Evolutionary conservation across 1,140 invertebrate genomes (phyloP).

Genomic region (Octopus sinensis): DNA sequence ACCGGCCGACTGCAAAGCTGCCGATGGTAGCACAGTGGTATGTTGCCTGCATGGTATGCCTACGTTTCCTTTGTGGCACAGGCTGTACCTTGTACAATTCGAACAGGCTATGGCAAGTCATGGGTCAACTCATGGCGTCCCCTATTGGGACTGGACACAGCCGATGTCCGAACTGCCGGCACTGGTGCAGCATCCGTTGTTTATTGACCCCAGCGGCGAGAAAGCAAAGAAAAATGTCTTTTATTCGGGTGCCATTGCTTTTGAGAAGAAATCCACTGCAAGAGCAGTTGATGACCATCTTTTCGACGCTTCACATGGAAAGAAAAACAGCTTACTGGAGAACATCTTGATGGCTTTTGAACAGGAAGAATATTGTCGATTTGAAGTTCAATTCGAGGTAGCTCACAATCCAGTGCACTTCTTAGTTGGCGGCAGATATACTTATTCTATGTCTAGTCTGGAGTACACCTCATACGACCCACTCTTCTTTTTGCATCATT

Average conservation of each 20-base stretch:
- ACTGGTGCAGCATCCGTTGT: slow-evolving; percentile 16
- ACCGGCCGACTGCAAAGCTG: slow-evolving; percentile 25
- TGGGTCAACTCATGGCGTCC: slow-evolving; percentile 6
- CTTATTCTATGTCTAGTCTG: slow-evolving; percentile 29
- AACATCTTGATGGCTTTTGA: slow-evolving; percentile 29
- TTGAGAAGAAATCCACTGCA: slow-evolving; percentile 22
- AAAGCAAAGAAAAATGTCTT: slow-evolving; percentile 24
- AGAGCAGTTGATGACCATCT: slow-evolving; percentile 29
- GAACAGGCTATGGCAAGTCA: slow-evolving; percentile 16
- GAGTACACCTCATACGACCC: slow-evolving; percentile 35
- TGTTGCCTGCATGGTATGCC: slow-evolving; percentile 32
- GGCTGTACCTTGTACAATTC: slow-evolving; percentile 27
- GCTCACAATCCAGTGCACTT: slow-evolving; percentile 35
- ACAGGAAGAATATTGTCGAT: slow-evolving; percentile 33
- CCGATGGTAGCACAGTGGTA: slow-evolving; percentile 13
- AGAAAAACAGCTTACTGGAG: slow-evolving; percentile 22
- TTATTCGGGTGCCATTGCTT: slow-evolving; percentile 24
- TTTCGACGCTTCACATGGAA: slow-evolving; percentile 24
- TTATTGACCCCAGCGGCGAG: slow-evolving; percentile 20
- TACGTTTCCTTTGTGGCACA: slow-evolving; percentile 34
- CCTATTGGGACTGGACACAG: slow-evolving; percentile 16
- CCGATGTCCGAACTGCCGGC: slow-evolving; percentile 8
- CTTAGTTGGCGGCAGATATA: slow-evolving; percentile 30
- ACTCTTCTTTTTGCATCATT: slow-evolving; percentile 21
- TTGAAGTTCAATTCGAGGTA: slow-evolving; percentile 36